phyloP scores from a whole-genome alignment of 2,797 vertebrate species.

The Sarcophilus harrisii region DNA sequence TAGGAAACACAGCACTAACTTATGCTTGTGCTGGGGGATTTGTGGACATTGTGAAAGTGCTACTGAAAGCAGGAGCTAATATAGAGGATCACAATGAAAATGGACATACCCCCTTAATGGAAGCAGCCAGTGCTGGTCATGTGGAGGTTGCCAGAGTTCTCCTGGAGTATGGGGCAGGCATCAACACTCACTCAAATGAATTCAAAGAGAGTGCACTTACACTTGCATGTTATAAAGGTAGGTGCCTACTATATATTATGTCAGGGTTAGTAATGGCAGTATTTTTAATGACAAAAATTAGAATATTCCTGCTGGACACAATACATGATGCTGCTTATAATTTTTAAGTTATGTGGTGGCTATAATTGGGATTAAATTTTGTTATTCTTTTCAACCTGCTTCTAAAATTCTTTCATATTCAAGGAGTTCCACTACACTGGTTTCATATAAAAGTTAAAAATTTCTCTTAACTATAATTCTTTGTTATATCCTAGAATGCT shows the following conservation, averaged over 20 bases:
- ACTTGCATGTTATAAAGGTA: constrained; percentile 99
- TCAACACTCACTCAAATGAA: constrained; percentile 99
- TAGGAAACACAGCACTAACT: constrained; percentile 98
- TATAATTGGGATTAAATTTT: constrained; percentile 62
- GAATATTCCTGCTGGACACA: background rate
- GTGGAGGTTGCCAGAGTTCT: constrained; percentile 98
- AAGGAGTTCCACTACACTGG: constrained; percentile 17
- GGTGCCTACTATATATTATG: constrained; percentile 40
- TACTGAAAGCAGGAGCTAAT: constrained; percentile 98
- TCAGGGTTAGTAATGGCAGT: background rate
- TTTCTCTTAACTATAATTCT: constrained; percentile 52
- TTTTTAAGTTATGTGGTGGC: background rate
- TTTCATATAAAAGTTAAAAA: constrained; percentile 40
- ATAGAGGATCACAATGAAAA: constrained; percentile 99
- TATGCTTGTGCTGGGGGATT: constrained; percentile 99
- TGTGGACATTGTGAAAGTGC: constrained; percentile 98
- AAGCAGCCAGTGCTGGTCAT: constrained; percentile 98
- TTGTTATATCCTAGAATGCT: constrained; percentile 21
- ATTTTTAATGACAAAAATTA: background rate
- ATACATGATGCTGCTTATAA: background rate
- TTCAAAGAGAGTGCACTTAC: constrained; percentile 99
- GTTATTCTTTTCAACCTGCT: constrained; percentile 56
- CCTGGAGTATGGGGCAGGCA: constrained; percentile 98
- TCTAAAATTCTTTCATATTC: constrained; percentile 46
- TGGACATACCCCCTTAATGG: constrained; percentile 98